Base-by-base conservation (phyloP, 2,113 vertebrate genomes). In the Nycticorax nycticorax region DNA sequence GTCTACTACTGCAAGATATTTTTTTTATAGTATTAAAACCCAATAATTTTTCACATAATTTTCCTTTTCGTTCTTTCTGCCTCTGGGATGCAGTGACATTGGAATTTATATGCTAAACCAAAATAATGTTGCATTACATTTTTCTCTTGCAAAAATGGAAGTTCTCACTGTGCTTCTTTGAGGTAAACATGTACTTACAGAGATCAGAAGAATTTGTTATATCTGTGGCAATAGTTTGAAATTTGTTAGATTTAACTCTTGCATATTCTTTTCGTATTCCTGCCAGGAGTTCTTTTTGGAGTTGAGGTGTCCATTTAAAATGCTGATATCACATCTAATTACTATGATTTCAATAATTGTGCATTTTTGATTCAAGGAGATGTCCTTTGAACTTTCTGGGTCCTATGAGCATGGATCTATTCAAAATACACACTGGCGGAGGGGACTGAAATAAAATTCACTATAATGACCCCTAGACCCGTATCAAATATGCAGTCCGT, bases 111-210 rank as follows among this genome's bases (percentile, higher is more conserved):
- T 0, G 0, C 92, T 81, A 64, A 81, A 63, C 35, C 74, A 64
- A 73, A 64, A n/a, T 41, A 64, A 55, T 37, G 37, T n/a, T 63
- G 17, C 60, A 52, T 91, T 81, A 24, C 62, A 26, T 93, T 92
- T 88, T 92, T 91, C 33, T 66, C 3, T 81, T 84, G 50, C 48
- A 90, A 80, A 92, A 89, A 76, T 82, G 71, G 18, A 93, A 83
- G 62, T 89, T 89, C 48, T 85, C 37, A 27, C 75, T 73, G 55
- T 89, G 50, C 23, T 63, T 89, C 59, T 60, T 77, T 71, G 88
- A 96, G 75, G 68, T 59, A 95, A 93, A 80, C 75, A 71, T 69
- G 72, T 89, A 89, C 84, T 96, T 92, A 77, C 57, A 50, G 48
- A 69, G 53, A 84, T 59, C n/a, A 72, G 59, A 86, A 91, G 37